These are phyloP conservation scores for Neomicropteryx cornuta DNA, from an alignment of 1,140 invertebrate species.

Conservation along the genomic window DNA sequence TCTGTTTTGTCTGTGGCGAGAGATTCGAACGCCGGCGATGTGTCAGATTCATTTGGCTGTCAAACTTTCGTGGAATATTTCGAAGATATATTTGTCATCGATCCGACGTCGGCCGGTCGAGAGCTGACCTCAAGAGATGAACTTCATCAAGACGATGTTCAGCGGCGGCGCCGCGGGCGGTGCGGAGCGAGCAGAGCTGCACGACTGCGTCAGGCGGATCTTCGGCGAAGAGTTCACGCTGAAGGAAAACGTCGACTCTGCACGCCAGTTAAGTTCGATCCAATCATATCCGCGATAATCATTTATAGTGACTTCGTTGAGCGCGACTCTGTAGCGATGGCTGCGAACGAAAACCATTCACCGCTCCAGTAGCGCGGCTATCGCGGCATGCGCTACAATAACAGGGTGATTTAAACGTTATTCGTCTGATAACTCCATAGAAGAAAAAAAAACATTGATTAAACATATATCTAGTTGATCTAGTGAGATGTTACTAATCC, in stretches of 20 bases:
- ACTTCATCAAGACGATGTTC: slow-evolving; percentile 30
- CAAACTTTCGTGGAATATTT: too few relatives aligned
- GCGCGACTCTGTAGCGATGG: not conserved
- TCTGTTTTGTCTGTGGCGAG: too few relatives aligned
- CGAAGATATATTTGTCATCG: too few relatives aligned
- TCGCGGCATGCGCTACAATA: not conserved
- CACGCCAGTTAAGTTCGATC: slow-evolving; percentile 21
- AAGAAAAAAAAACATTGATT: too few relatives aligned
- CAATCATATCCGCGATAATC: not conserved
- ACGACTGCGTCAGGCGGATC: slow-evolving; percentile 24
- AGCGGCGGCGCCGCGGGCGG: slow-evolving; percentile 29
- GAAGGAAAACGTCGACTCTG: slow-evolving; percentile 28
- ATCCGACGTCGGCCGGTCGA: too few relatives aligned
- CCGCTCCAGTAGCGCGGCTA: not conserved
- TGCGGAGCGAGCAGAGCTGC: slow-evolving; percentile 27
- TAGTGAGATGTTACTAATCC: too few relatives aligned
- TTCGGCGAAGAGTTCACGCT: slow-evolving; percentile 31
- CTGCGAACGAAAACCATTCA: not conserved
- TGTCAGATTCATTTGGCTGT: too few relatives aligned
- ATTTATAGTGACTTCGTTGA: not conserved
- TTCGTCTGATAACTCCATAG: slow-evolving; percentile 16
- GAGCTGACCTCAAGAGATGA: too few relatives aligned
- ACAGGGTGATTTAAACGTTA: not conserved
- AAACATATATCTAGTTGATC: too few relatives aligned
- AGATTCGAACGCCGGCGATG: too few relatives aligned